phyloP scores from a whole-genome alignment of 2,113 vertebrate species.

The Calcarius ornatus region DNA sequence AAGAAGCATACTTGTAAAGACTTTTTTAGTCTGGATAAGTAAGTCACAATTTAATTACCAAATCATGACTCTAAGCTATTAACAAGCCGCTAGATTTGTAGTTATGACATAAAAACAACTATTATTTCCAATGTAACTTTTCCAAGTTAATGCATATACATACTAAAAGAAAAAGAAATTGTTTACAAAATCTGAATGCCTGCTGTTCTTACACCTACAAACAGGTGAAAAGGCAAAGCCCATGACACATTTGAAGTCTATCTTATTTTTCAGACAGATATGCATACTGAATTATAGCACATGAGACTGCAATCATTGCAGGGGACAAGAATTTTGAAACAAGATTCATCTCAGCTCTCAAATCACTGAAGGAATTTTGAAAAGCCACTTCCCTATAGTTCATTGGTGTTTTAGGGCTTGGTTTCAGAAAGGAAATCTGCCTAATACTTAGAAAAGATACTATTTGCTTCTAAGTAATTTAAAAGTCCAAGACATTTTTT shows the following conservation, averaged over 20 bases:
- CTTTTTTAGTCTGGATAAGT: not conserved
- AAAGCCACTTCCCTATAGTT: not conserved
- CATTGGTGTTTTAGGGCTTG: not conserved
- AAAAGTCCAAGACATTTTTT: not conserved
- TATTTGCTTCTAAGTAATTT: not conserved
- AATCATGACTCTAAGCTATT: not conserved
- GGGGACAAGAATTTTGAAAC: not conserved
- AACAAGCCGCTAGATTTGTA: not conserved
- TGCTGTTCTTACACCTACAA: not conserved
- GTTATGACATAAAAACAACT: not conserved
- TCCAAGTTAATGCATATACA: not conserved
- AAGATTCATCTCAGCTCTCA: not conserved
- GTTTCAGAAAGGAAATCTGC: not conserved
- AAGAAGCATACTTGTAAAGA: not conserved
- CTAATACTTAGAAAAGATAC: not conserved
- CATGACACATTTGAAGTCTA: not conserved
- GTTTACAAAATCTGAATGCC: not conserved
- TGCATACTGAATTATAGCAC: not conserved
- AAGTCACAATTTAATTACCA: not conserved
- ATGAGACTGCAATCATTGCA: not conserved
- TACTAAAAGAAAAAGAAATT: not conserved
- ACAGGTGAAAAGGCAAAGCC: not conserved
- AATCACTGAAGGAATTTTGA: not conserved
- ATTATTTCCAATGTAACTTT: not conserved
- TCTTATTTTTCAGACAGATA: not conserved